These are phyloP conservation scores for Biston stratarius DNA, from an alignment of 2,888 invertebrate species.

Conservation along the genomic window DNA sequence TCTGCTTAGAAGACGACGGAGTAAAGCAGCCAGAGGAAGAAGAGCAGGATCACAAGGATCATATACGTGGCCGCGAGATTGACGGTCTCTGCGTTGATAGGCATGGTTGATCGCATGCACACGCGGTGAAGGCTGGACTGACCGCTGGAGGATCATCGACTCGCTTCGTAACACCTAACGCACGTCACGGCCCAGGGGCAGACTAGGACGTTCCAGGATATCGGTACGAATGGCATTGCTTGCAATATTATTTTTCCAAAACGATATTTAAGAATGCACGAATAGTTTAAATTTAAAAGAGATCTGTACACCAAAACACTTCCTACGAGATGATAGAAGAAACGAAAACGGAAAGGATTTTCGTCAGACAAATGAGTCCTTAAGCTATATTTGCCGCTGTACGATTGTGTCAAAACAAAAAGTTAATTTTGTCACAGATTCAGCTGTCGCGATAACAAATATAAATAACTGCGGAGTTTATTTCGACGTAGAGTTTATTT, in stretches of 20 bases:
- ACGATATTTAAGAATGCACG: background rate
- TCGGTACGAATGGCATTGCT: background rate
- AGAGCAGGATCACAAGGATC: conserved; percentile 88
- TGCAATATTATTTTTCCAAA: background rate
- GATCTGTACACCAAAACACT: too few species aligned
- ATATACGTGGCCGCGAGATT: conserved; percentile 90
- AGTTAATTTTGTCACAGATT: conserved; percentile 25
- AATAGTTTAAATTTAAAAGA: background rate
- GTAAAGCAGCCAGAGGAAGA: conserved; percentile 89
- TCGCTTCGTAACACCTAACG: conserved; percentile 49
- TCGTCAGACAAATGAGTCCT: background rate
- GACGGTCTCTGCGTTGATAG: conserved; percentile 87
- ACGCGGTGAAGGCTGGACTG: conserved; percentile 61
- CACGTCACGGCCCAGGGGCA: conserved; percentile 71
- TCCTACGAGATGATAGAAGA: too few species aligned
- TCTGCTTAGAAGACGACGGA: conserved; percentile 81
- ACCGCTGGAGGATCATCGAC: conserved; percentile 58
- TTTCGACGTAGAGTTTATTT: conserved; percentile 24
- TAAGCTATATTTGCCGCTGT: background rate
- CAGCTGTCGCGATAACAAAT: conserved; percentile 28
- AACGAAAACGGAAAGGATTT: too few species aligned
- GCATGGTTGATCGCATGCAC: conserved; percentile 68
- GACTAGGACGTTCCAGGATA: conserved; percentile 57
- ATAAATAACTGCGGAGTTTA: conserved; percentile 23
- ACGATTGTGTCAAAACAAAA: conserved; percentile 19